Percentiles rank a stretch among this genome's conserved stretches.
Conservation (phyloP, 2,888 invertebrate genomes). For the Mythimna ferrago region DNA sequence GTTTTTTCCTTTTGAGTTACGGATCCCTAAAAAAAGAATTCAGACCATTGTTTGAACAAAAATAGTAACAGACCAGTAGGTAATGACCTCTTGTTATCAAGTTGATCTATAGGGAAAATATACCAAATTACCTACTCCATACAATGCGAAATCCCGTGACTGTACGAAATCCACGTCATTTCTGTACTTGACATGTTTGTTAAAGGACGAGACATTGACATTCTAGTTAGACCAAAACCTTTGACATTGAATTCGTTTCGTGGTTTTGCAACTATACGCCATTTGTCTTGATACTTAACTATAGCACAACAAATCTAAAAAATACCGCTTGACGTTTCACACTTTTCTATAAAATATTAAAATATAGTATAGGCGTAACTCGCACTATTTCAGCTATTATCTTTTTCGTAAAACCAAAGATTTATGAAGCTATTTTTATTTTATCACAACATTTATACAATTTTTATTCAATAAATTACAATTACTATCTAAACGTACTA, state of each 20-base stretch:
- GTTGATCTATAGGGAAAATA: conserved; percentile 54
- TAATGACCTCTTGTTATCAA: conserved; percentile 25
- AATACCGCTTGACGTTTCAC: too few relatives aligned
- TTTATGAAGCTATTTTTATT: too few relatives aligned
- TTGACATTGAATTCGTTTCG: conserved; percentile 42
- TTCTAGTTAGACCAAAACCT: conserved; percentile 33
- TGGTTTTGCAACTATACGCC: conserved; percentile 17
- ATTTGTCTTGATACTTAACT: too few relatives aligned
- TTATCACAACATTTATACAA: too few relatives aligned
- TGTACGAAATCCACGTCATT: conserved; percentile 36
- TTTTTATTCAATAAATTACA: too few relatives aligned
- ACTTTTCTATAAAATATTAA: too few relatives aligned
- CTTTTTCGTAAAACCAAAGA: too few relatives aligned
- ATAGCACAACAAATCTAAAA: too few relatives aligned
- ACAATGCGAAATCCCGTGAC: conserved; percentile 46
- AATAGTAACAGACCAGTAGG: conserved; percentile 14
- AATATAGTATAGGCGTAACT: too few relatives aligned
- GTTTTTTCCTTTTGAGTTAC: too few relatives aligned
- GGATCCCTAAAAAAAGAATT: background rate
- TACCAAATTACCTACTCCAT: conserved; percentile 34
- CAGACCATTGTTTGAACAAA: conserved; percentile 11
- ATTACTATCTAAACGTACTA: too few relatives aligned
- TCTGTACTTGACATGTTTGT: conserved; percentile 59
- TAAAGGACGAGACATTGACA: conserved; percentile 59
- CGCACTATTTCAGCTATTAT: too few relatives aligned